Evolutionary conservation across 2,113 vertebrate species (phyloP).

Genomic region (Microcebus jonahi): DNA sequence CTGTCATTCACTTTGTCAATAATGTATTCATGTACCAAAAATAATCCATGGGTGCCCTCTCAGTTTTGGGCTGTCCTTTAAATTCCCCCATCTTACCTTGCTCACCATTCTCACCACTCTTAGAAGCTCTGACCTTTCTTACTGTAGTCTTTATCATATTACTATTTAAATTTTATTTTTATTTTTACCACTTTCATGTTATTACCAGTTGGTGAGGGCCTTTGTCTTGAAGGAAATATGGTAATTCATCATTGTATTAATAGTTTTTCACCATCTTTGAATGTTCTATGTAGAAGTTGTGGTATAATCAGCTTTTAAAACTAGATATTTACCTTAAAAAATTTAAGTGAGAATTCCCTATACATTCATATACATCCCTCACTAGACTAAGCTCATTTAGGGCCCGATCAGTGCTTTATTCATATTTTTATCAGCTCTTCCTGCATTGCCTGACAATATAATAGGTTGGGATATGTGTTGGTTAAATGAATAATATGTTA

Average conservation of each 20-base stretch:
- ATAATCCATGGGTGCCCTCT: not conserved
- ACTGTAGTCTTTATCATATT: not conserved
- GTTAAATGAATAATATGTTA: not conserved
- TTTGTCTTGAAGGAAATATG: not conserved
- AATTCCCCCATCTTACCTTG: not conserved
- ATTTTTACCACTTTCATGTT: not conserved
- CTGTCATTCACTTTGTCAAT: not conserved
- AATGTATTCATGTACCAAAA: not conserved
- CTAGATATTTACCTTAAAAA: not conserved
- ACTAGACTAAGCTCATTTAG: not conserved
- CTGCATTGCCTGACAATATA: not conserved
- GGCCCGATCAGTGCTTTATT: not conserved
- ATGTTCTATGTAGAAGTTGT: not conserved
- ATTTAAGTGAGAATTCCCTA: not conserved
- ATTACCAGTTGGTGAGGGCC: not conserved
- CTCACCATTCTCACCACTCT: not conserved
- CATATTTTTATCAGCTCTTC: not conserved
- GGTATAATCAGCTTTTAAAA: conserved; percentile 26
- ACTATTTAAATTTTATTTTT: not conserved
- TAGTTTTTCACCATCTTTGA: not conserved
- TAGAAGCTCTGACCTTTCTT: conserved; percentile 23
- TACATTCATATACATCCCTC: not conserved
- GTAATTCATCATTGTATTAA: not conserved
- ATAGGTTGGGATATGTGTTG: not conserved
- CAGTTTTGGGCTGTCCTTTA: not conserved